Percentiles rank a stretch among this genome's conserved stretches.
Conservation (phyloP, 2,797 vertebrate species). For the Fundulus diaphanus region DNA sequence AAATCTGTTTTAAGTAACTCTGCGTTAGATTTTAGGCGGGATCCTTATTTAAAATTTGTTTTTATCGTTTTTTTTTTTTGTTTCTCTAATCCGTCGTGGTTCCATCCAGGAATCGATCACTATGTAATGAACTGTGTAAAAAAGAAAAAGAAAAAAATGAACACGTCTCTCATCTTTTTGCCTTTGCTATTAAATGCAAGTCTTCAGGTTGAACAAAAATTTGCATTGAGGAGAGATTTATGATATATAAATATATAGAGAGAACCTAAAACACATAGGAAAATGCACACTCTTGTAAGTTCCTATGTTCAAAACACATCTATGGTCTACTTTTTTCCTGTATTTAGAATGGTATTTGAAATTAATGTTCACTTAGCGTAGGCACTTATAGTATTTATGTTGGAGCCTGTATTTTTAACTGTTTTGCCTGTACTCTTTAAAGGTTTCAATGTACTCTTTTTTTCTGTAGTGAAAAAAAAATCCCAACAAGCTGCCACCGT, state of each 20-base stretch:
- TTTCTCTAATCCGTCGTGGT: conserved; percentile 88
- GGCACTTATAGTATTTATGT: conserved; percentile 99
- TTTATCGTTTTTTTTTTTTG: conserved; percentile 49
- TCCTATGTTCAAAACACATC: conserved; percentile 98
- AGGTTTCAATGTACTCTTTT: conserved; percentile 92
- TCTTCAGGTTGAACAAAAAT: conserved; percentile 94
- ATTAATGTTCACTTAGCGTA: conserved; percentile 99
- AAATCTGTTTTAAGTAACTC: conserved; percentile 81
- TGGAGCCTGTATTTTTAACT: conserved; percentile 99
- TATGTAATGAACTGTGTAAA: conserved; percentile 77
- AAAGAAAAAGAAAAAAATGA: conserved; percentile 26
- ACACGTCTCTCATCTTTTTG: conserved; percentile 89
- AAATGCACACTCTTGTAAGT: conserved; percentile 97
- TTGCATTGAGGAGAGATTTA: conserved; percentile 97
- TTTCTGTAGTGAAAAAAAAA: conserved; percentile 91
- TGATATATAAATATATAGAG: conserved; percentile 85
- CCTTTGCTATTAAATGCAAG: conserved; percentile 91
- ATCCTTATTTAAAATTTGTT: conserved; percentile 89
- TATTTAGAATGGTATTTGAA: conserved; percentile 99
- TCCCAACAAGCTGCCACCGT: conserved; percentile 98
- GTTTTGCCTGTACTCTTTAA: conserved; percentile 98
- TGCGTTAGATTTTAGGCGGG: conserved; percentile 90
- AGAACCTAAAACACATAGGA: conserved; percentile 97
- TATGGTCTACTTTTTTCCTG: conserved; percentile 96
- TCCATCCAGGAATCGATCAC: conserved; percentile 89